These are phyloP conservation scores for Parus major DNA, from an alignment of 2,113 vertebrate genomes.

Conservation along the genomic window DNA sequence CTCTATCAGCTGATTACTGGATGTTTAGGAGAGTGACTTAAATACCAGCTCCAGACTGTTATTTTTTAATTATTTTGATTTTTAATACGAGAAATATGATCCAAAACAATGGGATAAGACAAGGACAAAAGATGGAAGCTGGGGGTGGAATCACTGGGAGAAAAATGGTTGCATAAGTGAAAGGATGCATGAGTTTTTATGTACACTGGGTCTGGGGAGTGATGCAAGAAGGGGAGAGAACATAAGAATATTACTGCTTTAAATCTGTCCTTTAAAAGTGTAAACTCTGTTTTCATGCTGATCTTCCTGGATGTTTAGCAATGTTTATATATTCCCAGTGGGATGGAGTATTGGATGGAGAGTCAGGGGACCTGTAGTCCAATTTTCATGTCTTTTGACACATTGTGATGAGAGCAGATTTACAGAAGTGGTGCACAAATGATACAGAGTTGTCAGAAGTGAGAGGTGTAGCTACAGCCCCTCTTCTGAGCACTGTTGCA, in stretches of 20 bases:
- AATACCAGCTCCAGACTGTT: background rate
- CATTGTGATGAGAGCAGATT: background rate
- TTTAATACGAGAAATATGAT: background rate
- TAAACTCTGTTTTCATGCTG: background rate
- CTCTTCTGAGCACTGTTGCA: background rate
- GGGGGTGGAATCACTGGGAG: background rate
- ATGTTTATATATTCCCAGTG: background rate
- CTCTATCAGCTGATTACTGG: background rate
- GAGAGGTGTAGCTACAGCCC: background rate
- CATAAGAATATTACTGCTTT: background rate
- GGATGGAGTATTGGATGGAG: background rate
- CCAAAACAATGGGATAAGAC: background rate
- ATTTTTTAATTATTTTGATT: background rate
- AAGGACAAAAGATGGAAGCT: background rate
- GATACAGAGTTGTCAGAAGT: background rate
- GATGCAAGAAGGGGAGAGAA: background rate
- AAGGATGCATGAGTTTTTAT: background rate
- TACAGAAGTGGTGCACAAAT: background rate
- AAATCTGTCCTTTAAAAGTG: background rate
- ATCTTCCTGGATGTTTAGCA: background rate
- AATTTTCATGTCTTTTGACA: background rate
- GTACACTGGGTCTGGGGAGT: background rate
- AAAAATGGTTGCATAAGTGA: background rate
- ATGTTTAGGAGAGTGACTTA: background rate
- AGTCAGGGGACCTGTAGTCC: background rate